phyloP scores from a whole-genome alignment of 2,797 vertebrate species.

The Malacoctenus gilli region DNA sequence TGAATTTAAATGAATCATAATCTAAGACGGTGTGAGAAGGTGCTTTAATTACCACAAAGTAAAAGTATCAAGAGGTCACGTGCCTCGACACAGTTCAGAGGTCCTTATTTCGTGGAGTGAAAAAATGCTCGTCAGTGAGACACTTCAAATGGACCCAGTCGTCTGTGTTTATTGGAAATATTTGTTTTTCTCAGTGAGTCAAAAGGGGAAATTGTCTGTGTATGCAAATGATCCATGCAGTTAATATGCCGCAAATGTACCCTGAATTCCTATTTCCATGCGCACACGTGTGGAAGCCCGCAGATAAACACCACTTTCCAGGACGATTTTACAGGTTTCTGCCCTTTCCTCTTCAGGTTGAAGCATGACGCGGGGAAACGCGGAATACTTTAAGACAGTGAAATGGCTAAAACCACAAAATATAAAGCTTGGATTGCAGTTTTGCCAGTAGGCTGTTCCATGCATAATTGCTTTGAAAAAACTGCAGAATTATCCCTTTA shows the following conservation, averaged over 20 bases:
- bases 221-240: constrained; percentile 24
- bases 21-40: constrained; percentile 11
- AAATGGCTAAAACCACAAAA: constrained; percentile 37
- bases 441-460: constrained; percentile 39
- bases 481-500: constrained; percentile 58
- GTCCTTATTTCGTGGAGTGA: too few species aligned
- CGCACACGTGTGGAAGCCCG: not conserved
- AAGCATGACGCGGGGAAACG: constrained; percentile 34
- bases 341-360: not conserved
- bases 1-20: constrained; percentile 36
- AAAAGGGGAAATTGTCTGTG: constrained; percentile 15
- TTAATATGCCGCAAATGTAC: constrained; percentile 40
- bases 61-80: too few species aligned
- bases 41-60: constrained; percentile 25
- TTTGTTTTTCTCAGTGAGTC: constrained; percentile 19
- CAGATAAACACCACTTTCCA: constrained; percentile 7
- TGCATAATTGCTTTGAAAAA: constrained; percentile 54
- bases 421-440: constrained; percentile 43
- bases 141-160: not conserved
- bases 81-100: not conserved
- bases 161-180: not conserved
- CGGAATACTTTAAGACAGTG: constrained; percentile 26
- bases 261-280: constrained; percentile 22
- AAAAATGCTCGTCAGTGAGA: not conserved
- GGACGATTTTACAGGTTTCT: constrained; percentile 11